These are phyloP conservation scores for Dendrolimus pini DNA, from an alignment of 2,888 invertebrate species.

Conservation along the genomic window DNA sequence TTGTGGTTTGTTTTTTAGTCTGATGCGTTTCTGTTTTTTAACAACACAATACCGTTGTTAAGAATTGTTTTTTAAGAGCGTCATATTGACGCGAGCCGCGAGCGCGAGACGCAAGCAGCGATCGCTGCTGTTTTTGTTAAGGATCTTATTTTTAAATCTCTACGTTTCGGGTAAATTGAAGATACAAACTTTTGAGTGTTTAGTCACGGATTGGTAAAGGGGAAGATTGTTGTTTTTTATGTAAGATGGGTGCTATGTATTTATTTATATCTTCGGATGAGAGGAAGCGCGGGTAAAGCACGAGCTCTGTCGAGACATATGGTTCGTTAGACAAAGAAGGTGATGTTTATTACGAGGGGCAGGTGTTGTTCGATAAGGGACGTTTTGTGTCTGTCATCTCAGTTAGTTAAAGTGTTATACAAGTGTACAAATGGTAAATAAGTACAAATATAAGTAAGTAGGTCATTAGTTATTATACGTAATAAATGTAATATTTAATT, in stretches of 20 bases:
- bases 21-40: constrained; percentile 71
- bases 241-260: constrained; percentile 31
- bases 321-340: constrained; percentile 53
- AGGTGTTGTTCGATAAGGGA: constrained; percentile 30
- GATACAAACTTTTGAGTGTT: constrained; percentile 53
- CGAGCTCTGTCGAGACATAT: constrained; percentile 53
- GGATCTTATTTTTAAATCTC: constrained; percentile 67
- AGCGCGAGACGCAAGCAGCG: constrained; percentile 44
- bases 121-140: constrained; percentile 52
- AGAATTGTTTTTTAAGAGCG: constrained; percentile 68
- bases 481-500: no score
- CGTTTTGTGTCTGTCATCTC: background rate
- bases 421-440: background rate
- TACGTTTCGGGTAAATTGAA: constrained; percentile 53
- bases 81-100: constrained; percentile 63
- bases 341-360: constrained; percentile 35
- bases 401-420: background rate
- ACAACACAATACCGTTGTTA: constrained; percentile 70
- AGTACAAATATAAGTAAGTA: background rate
- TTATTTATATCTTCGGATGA: constrained; percentile 47
- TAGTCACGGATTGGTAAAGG: constrained; percentile 64
- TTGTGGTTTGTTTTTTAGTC: constrained; percentile 72
- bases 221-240: constrained; percentile 51
- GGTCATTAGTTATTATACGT: no score
- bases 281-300: constrained; percentile 37